Evolutionary conservation across 2,888 invertebrate species (phyloP).

Genomic region (Hirtodrosophila histrioides): DNA sequence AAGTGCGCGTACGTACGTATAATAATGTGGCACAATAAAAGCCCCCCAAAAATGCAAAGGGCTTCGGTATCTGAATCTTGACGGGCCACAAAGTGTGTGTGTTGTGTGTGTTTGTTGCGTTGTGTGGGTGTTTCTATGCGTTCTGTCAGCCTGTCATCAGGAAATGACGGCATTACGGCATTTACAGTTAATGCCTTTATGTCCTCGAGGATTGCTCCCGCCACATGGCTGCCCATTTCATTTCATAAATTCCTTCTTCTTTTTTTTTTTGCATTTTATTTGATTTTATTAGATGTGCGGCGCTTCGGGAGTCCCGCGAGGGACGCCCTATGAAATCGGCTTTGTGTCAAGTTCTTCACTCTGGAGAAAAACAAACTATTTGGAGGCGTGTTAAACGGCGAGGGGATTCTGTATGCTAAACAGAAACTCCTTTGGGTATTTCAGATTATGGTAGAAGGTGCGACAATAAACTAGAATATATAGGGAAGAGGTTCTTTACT

Average conservation of each 20-base stretch:
- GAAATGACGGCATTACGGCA: conserved; percentile 77
- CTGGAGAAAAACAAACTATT: conserved; percentile 28
- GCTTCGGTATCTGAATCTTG: conserved; percentile 19
- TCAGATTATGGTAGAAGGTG: conserved; percentile 1
- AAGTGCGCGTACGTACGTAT: conserved; percentile 21
- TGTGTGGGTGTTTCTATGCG: conserved; percentile 25
- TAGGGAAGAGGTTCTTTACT: no score
- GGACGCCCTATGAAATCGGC: conserved; percentile 3
- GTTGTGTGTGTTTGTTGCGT: background rate
- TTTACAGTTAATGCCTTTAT: conserved; percentile 79
- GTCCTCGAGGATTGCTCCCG: conserved; percentile 67
- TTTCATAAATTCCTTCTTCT: conserved; percentile 33
- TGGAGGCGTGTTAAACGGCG: conserved; percentile 10
- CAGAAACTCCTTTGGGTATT: conserved; percentile 17
- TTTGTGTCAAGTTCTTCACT: conserved; percentile 2
- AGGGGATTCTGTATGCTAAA: conserved; percentile 48
- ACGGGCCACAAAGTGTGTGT: conserved; percentile 2
- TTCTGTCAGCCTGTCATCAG: conserved; percentile 64
- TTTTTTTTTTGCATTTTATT: conserved; percentile 67
- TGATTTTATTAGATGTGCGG: conserved; percentile 65
- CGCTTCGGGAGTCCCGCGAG: conserved; percentile 21
- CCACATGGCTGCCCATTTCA: conserved; percentile 30
- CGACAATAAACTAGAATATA: conserved; percentile 3
- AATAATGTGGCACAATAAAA: conserved; percentile 69
- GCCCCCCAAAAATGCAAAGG: conserved; percentile 15